Base-by-base conservation (phyloP, 2,888 invertebrate genomes). In the Amaurobius ferox region DNA sequence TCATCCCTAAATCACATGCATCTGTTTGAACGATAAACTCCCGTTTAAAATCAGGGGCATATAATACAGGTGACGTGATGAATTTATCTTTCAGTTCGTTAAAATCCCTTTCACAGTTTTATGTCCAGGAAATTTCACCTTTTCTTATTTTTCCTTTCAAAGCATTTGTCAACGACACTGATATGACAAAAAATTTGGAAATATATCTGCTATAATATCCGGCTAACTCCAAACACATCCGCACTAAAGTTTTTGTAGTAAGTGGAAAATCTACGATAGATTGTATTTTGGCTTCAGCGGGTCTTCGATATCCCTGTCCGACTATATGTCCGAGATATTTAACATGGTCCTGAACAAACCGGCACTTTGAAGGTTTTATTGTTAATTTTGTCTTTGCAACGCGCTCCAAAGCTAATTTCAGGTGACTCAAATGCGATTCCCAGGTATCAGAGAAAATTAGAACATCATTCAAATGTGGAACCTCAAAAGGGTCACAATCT, bases 401-500 rank as follows among this genome's bases (percentile, higher is more conserved):
- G 6, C 16, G 6, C 23, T 16, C 30, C 2, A 30, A 61, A 7
- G 9, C 29, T 19, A 16, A 7, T 0, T 64, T 39, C 16, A 64
- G 0, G 13, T 74, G 44, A 0, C 44, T 74, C n/a, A 74, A n/a
- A 28, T 44, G 64, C 9, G 26, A 16, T 0, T 74, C 19, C 74
- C 39, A 74, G 23, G 11, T 19, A 1, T 66, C 11, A 2, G 74
- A 74, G 28, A 32, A 66, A 35, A 74, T 74, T 6, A 30, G 40
- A 9, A 74, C n/a, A 23, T 74, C 64, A 30, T 74, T 64, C 9
- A 74, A 29, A 13, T 74, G 44, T 11, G 28, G 40, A 1, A 76
- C 66, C 0, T 0, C 28, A 40, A 76, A 76, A 3, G 0, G 16
- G 39, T 76, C 44, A 1, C 29, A 39, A 16, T 35, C 62, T 40